phyloP scores from a whole-genome alignment of 2,797 vertebrate genomes.

The Gadopsis marmoratus region DNA sequence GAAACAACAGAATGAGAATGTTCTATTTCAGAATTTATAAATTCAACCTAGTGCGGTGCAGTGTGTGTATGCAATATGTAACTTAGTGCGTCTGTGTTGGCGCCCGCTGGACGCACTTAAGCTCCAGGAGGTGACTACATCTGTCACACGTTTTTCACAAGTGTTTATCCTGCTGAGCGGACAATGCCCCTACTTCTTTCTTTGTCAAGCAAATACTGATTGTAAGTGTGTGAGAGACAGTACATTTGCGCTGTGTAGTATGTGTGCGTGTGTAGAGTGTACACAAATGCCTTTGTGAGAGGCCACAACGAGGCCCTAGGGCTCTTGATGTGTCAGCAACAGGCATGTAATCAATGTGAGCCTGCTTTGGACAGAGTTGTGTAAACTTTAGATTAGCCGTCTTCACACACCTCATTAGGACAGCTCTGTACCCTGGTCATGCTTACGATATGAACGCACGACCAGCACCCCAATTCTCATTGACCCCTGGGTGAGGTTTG shows the following conservation, averaged over 20 bases:
- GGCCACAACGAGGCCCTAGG: constrained; percentile 35
- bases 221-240: constrained; percentile 62
- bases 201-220: constrained; percentile 63
- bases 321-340: constrained; percentile 54
- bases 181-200: constrained; percentile 52
- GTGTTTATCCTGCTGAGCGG: constrained; percentile 68
- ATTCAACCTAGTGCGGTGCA: not conserved
- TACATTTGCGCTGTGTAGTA: constrained; percentile 36
- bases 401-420: constrained; percentile 76
- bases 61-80: not conserved
- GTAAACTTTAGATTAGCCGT: constrained; percentile 78
- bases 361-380: constrained; percentile 54
- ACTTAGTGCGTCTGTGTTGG: constrained; percentile 26
- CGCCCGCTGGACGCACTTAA: constrained; percentile 44
- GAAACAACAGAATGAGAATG: not conserved
- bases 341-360: constrained; percentile 63
- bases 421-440: constrained; percentile 46
- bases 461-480: constrained; percentile 9
- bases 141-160: constrained; percentile 56
- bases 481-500: constrained; percentile 10
- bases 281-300: constrained; percentile 12
- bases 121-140: constrained; percentile 42
- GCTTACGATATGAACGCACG: constrained; percentile 23
- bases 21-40: not conserved
- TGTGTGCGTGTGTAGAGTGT: constrained; percentile 18